Conservation (phyloP, 1,140 invertebrate species). For the Drosophila seguyi region DNA sequence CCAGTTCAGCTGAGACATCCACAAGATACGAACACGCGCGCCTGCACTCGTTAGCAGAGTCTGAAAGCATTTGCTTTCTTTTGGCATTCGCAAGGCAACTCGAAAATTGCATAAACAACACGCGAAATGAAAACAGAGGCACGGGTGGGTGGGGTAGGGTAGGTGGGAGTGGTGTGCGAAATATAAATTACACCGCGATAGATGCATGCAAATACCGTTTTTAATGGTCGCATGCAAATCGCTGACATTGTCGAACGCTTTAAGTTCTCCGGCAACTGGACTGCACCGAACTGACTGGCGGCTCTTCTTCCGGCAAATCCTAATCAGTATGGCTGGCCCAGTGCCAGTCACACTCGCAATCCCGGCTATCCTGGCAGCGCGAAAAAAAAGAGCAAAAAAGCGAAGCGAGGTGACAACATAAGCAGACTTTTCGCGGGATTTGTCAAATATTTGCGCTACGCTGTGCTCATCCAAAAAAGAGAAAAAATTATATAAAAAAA, state of each 20-base stretch:
- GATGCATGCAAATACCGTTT: constrained; percentile 66
- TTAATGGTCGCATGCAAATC: constrained; percentile 54
- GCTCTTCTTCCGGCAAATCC: constrained; percentile 51
- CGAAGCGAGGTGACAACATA: constrained; percentile 73
- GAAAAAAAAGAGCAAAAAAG: constrained; percentile 6
- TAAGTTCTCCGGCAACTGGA: constrained; percentile 34
- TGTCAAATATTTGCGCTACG: constrained; percentile 82
- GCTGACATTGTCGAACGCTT: constrained; percentile 26
- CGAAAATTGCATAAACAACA: constrained; percentile 76
- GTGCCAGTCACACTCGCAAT: constrained; percentile 32
- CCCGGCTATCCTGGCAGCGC: constrained; percentile 21
- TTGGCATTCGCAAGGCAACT: constrained; percentile 45
- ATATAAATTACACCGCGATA: constrained; percentile 76
- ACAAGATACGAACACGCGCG: constrained; percentile 71
- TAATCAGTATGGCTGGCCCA: constrained; percentile 58
- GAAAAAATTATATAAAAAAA: neutral
- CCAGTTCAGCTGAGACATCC: constrained; percentile 41
- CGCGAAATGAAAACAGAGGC: constrained; percentile 59
- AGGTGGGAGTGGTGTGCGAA: constrained; percentile 22
- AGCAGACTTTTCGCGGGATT: constrained; percentile 81
- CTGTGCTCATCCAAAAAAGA: constrained; percentile 65
- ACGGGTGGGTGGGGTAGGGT: constrained; percentile 1
- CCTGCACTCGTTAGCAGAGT: constrained; percentile 70
- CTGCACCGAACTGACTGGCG: constrained; percentile 15
- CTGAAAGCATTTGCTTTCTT: constrained; percentile 50